A percentile compares a stretch with the other conserved stretches of the same genome.
These are phyloP conservation scores for Malurus elegans DNA, from an alignment of 2,113 vertebrate species.

Conservation along the genomic window DNA sequence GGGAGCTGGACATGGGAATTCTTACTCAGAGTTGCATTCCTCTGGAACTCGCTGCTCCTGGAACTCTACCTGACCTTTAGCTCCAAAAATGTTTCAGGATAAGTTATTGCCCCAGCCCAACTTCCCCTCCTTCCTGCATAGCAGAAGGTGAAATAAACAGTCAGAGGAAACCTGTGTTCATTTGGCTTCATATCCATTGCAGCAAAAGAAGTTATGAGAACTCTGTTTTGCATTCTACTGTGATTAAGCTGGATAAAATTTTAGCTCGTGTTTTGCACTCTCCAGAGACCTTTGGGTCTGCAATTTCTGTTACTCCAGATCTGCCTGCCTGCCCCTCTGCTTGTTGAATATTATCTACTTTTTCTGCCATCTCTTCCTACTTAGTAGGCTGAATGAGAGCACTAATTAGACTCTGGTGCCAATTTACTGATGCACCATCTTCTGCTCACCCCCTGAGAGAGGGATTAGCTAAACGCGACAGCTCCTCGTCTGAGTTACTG, in stretches of 20 bases:
- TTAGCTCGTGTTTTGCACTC: slow-evolving; percentile 13
- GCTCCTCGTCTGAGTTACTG: slow-evolving; percentile 4
- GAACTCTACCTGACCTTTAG: slow-evolving; percentile 40
- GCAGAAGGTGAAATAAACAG: slow-evolving; percentile 6
- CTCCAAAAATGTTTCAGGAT: slow-evolving; percentile 40
- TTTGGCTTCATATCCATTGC: background rate
- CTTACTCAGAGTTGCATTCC: slow-evolving; percentile 29
- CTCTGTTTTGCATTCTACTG: background rate
- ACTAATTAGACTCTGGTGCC: slow-evolving; percentile 48
- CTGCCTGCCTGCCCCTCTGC: slow-evolving; percentile 24
- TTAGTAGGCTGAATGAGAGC: slow-evolving; percentile 24
- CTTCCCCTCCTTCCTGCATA: background rate
- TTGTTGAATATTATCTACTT: slow-evolving; percentile 22
- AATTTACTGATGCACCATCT: slow-evolving; percentile 56
- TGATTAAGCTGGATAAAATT: slow-evolving; percentile 32
- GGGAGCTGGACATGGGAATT: slow-evolving; percentile 33
- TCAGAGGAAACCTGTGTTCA: background rate
- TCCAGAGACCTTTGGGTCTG: slow-evolving; percentile 25
- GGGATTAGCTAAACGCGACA: slow-evolving; percentile 12
- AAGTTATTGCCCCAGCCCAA: background rate
- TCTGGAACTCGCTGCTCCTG: slow-evolving; percentile 22
- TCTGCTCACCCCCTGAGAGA: slow-evolving; percentile 41
- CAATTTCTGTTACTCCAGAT: slow-evolving; percentile 17
- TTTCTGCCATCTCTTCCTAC: slow-evolving; percentile 39
- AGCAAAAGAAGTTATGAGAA: background rate